A percentile compares a stretch with the other conserved stretches of the same genome.
Evolutionary conservation across 2,113 vertebrate species (phyloP).

Genomic region (Chamaetylas fuelleborni): DNA sequence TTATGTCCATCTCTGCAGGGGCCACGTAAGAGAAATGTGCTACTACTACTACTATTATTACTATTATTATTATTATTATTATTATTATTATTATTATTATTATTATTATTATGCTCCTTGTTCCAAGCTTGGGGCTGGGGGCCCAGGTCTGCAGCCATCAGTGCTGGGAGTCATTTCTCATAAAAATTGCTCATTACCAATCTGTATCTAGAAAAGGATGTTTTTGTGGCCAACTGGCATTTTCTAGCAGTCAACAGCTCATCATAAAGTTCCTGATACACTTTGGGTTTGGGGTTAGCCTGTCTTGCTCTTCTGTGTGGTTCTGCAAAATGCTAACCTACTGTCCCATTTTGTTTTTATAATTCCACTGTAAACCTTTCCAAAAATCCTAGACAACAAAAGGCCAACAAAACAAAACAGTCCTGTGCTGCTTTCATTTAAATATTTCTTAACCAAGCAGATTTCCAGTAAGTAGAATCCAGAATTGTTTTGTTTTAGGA

Average conservation of each 20-base stretch:
- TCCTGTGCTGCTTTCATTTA: constrained; percentile 2
- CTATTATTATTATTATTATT: too few species aligned
- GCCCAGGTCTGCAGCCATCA: background rate
- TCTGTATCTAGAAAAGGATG: background rate
- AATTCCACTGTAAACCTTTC: constrained; percentile 36
- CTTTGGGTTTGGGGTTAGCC: background rate
- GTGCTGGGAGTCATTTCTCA: background rate
- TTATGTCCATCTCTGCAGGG: background rate
- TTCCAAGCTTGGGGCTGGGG: background rate
- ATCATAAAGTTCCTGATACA: background rate
- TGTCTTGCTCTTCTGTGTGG: background rate
- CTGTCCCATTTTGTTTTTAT: background rate
- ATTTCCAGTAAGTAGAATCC: constrained; percentile 34
- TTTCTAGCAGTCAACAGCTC: background rate
- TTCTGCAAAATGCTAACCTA: constrained; percentile 1
- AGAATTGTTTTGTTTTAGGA: constrained; percentile 40
- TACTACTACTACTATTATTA: background rate
- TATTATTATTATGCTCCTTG: background rate
- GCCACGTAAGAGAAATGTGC: background rate
- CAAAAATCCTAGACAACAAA: constrained; percentile 11
- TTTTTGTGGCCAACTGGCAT: background rate
- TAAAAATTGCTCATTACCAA: background rate
- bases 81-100: too few species aligned
- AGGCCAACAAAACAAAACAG: constrained; percentile 14
- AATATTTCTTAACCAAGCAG: constrained; percentile 23